These are phyloP conservation scores for Habropoda laboriosa DNA, from an alignment of 1,140 invertebrate genomes.

Conservation along the genomic window DNA sequence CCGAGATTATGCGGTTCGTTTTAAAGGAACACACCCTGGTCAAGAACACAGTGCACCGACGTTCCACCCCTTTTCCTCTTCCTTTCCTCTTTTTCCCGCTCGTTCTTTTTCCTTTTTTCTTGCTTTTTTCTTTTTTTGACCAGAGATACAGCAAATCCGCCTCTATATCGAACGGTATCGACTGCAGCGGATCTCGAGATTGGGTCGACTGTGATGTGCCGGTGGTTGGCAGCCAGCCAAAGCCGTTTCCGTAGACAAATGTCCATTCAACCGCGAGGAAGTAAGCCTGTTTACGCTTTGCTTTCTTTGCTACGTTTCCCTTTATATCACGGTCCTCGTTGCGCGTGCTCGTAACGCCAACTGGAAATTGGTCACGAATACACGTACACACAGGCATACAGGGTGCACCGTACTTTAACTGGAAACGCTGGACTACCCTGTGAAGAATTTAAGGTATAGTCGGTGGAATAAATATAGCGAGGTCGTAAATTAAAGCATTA, in stretches of 20 bases:
- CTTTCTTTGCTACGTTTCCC: constrained; percentile 52
- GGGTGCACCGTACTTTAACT: too few relatives aligned
- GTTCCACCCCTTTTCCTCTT: not conserved
- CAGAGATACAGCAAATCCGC: not conserved
- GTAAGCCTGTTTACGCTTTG: constrained; percentile 64
- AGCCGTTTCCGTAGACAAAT: constrained; percentile 68
- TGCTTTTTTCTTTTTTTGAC: not conserved
- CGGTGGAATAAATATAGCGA: too few relatives aligned
- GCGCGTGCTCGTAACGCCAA: not conserved
- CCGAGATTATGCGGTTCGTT: constrained; percentile 39
- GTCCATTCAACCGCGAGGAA: constrained; percentile 60
- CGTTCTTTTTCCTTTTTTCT: not conserved
- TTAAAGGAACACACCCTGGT: not conserved
- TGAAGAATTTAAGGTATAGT: too few relatives aligned
- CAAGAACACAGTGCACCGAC: not conserved
- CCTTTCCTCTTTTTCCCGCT: not conserved
- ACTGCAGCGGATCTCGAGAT: constrained; percentile 44
- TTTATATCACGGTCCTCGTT: constrained; percentile 36
- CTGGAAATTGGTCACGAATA: constrained; percentile 56
- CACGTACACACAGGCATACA: not conserved
- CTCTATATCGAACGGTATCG: constrained; percentile 51
- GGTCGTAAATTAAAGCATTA: too few relatives aligned
- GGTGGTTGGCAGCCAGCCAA: constrained; percentile 56
- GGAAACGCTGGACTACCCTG: too few relatives aligned
- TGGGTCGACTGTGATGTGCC: constrained; percentile 63